A percentile compares a stretch with the other conserved stretches of the same genome.
These are phyloP conservation scores for Botia almorhae DNA, from an alignment of 2,797 vertebrate genomes.

Conservation along the genomic window DNA sequence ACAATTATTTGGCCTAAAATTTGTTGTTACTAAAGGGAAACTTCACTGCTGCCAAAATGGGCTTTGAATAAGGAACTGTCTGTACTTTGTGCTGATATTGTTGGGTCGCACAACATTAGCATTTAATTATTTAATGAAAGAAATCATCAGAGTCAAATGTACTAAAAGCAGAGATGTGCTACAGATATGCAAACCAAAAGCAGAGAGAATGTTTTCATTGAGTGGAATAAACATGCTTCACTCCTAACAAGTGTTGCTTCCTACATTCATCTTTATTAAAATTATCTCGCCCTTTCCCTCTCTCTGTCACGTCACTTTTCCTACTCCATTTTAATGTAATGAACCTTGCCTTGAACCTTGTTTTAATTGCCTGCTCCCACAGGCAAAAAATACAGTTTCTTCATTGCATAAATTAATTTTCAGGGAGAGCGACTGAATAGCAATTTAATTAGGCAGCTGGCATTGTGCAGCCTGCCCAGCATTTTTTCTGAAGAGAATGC, in stretches of 20 bases:
- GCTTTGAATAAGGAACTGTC: not conserved
- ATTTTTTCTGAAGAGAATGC: constrained; percentile 60
- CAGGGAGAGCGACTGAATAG: constrained; percentile 66
- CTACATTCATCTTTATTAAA: constrained; percentile 56
- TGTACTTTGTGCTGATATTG: not conserved
- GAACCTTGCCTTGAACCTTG: constrained; percentile 64
- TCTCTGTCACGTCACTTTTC: not conserved
- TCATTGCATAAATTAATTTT: constrained; percentile 75
- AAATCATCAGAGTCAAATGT: constrained; percentile 39
- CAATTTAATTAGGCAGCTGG: constrained; percentile 72
- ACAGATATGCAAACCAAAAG: constrained; percentile 50
- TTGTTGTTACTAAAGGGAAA: no score
- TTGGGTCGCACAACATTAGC: constrained; percentile 35
- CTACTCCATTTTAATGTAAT: constrained; percentile 57
- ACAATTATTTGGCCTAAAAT: no score
- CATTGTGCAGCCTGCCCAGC: constrained; percentile 68
- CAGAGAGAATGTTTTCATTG: constrained; percentile 41
- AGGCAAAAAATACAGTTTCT: constrained; percentile 53
- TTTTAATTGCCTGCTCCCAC: constrained; percentile 74
- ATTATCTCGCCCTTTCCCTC: constrained; percentile 48
- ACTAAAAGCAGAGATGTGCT: constrained; percentile 31
- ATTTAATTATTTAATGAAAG: constrained; percentile 58
- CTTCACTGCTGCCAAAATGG: no score
- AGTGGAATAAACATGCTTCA: not conserved
- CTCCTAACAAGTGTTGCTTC: constrained; percentile 49